Base-by-base conservation (phyloP, 2,113 vertebrate species). In the Hepsetus odoe region DNA sequence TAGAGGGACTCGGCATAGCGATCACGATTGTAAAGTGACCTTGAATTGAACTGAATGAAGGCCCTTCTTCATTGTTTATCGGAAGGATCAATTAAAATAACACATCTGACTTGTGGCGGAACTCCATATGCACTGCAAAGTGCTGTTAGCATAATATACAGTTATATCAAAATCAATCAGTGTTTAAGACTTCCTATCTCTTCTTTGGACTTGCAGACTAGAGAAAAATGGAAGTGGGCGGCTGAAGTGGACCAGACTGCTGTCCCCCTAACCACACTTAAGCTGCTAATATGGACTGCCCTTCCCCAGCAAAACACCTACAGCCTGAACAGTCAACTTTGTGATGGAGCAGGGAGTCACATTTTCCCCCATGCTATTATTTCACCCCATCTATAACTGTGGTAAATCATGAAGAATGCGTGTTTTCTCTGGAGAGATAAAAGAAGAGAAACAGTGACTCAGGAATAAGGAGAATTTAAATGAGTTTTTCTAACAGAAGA, bases 11-110 rank as follows among this genome's bases (percentile, higher is more conserved):
- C 7, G 46, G 81, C 38, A 74, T 77, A 77, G 83, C 44, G 66
- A 42, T 73, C 51, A 55, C 20, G 76, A 75, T 82, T 80, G 70
- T 81, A 82, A 70, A 67, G 83, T 89, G 88, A 91, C 89, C 92
- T 93, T 94, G 91, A 91, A 83, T 86, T 83, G 81, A 59, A 69
- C 85, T 51, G 83, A 77, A 85, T 73, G 80, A 64, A 56, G 67
- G 82, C 81, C 62, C 71, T 70, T 85, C 86, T 90, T 87, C 79
- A 79, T 83, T 86, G 88, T 90, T 93, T 82, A 89, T 90, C 86
- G 90, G 79, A 55, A 26, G 74, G 86, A 93, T 91, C 92, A 91
- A 93, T 94, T 93, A 93, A 88, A 92, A 89, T 87, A 85, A 82
- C 71, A 82, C 82, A 84, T 88, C 88, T 86, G 84, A 83, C 32